Conservation (phyloP, 2,888 invertebrate species). For the Pristionchus japonicus region DNA sequence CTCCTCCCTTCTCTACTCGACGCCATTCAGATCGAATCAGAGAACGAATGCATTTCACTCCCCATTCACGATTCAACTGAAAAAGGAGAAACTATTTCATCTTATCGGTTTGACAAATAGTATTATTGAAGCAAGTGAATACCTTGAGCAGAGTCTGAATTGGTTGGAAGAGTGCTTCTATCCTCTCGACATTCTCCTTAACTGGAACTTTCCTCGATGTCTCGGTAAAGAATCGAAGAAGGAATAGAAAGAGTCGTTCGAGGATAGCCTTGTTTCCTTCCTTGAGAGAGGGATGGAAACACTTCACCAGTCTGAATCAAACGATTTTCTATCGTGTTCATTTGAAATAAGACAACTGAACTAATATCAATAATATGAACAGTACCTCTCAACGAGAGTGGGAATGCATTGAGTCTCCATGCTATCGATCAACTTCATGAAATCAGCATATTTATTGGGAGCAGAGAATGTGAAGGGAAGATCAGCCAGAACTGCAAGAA, state of each 20-base stretch:
- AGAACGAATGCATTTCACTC: slow-evolving; percentile 63
- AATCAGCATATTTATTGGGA: slow-evolving; percentile 58
- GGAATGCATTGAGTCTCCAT: slow-evolving; percentile 70
- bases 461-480: slow-evolving; percentile 62
- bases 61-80: slow-evolving; percentile 61
- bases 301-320: slow-evolving; percentile 87
- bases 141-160: slow-evolving; percentile 49
- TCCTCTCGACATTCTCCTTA: not conserved
- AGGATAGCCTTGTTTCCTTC: slow-evolving; percentile 86
- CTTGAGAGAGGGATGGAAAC: slow-evolving; percentile 87
- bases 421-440: slow-evolving; percentile 52
- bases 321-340: not conserved
- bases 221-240: slow-evolving; percentile 84
- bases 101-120: too few relatives aligned
- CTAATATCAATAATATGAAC: not conserved
- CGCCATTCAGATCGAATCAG: slow-evolving; percentile 52
- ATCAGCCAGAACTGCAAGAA: slow-evolving; percentile 25
- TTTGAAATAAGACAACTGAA: not conserved
- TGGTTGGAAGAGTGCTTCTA: slow-evolving; percentile 36
- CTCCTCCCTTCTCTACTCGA: not conserved
- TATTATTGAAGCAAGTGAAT: too few relatives aligned
- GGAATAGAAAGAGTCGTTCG: slow-evolving; percentile 82
- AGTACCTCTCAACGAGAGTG: slow-evolving; percentile 80
- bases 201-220: slow-evolving; percentile 36
- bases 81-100: too few relatives aligned